phyloP scores from a whole-genome alignment of 2,888 invertebrate species.

The Ommatoiulus sabulosus region DNA sequence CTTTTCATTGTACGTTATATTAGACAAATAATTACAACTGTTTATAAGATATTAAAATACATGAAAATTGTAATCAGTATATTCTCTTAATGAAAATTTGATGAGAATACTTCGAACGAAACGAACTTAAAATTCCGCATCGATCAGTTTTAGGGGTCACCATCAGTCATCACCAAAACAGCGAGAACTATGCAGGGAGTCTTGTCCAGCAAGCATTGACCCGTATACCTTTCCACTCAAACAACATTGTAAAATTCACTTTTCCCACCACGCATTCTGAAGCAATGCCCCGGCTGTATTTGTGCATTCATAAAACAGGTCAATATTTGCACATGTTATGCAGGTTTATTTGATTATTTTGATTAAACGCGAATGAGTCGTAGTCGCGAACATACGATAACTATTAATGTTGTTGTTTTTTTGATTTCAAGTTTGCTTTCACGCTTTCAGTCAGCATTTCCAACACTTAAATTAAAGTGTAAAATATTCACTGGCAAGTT shows the following conservation, averaged over 20 bases:
- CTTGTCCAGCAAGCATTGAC: constrained; percentile 44
- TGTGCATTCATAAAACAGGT: constrained; percentile 41
- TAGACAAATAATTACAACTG: neutral
- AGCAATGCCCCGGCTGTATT: neutral
- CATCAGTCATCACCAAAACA: neutral
- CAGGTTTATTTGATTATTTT: neutral
- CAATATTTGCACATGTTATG: constrained; percentile 24
- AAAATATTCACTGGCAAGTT: neutral
- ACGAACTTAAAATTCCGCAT: neutral
- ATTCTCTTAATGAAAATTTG: neutral
- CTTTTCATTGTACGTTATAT: no score
- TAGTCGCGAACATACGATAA: neutral
- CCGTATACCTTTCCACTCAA: neutral
- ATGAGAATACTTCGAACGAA: neutral
- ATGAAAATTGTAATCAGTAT: neutral
- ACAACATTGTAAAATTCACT: constrained; percentile 37
- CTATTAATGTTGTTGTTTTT: neutral
- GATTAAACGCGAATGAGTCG: neutral
- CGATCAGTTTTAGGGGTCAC: neutral
- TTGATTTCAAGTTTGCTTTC: constrained; percentile 11
- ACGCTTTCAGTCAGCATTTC: neutral
- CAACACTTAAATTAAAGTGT: neutral
- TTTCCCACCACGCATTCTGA: constrained; percentile 21
- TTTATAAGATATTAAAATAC: neutral
- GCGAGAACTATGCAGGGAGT: constrained; percentile 12